Conservation (phyloP, 1,140 invertebrate species). For the Sinonovacula constricta region DNA sequence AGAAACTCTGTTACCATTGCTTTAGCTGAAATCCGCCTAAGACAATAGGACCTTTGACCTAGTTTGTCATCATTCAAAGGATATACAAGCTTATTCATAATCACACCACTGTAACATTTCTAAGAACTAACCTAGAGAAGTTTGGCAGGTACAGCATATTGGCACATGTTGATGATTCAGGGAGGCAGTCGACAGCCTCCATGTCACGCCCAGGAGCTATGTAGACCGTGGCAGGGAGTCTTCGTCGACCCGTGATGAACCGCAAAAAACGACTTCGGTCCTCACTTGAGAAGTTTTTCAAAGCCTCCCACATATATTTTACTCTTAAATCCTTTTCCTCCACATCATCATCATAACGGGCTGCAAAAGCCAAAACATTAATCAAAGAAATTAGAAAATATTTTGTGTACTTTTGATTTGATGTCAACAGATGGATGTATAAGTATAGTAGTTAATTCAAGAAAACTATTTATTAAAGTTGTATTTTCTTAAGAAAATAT, state of each 20-base stretch:
- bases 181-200: conserved; percentile 73
- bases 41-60: neutral
- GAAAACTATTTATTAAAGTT: too few species aligned
- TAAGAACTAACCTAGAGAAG: conserved; percentile 74
- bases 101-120: neutral
- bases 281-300: conserved; percentile 77
- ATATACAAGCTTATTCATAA: neutral
- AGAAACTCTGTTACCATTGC: too few species aligned
- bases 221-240: conserved; percentile 75
- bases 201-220: conserved; percentile 75
- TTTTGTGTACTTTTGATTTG: neutral
- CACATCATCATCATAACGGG: conserved; percentile 76
- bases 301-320: conserved; percentile 76
- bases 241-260: conserved; percentile 77
- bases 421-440: too few species aligned
- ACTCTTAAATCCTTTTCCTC: conserved; percentile 73
- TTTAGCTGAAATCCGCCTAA: too few species aligned
- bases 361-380: too few species aligned
- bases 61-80: neutral
- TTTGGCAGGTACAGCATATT: conserved; percentile 77
- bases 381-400: conserved; percentile 18
- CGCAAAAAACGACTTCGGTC: conserved; percentile 77
- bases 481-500: too few species aligned
- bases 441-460: too few species aligned
- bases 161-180: conserved; percentile 78